Base-by-base conservation (phyloP, 2,113 vertebrate genomes). In the Indicator maculatus region DNA sequence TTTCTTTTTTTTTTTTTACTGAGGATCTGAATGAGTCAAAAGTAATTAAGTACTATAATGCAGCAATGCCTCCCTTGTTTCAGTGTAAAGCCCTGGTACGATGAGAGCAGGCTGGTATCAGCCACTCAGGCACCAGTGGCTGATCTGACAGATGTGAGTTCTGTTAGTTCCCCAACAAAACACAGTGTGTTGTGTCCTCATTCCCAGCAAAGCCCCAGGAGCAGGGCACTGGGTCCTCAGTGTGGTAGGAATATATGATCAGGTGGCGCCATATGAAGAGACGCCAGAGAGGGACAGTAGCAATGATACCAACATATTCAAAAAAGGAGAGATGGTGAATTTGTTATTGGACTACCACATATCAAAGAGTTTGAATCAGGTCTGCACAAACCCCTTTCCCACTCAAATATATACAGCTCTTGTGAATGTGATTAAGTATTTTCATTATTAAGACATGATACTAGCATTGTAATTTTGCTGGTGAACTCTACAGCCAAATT, bases 221-320 rank as follows among this genome's bases (percentile, higher is more conserved):
- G 61, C n/a, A 53, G 31, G 45, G 61, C 50, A 26, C 53, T 36
- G 53, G 63, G 15, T 30, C 38, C 55, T 53, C 71, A 6, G 36
- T 2, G 12, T 1, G 0, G 36, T 14, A n/a, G n/a, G 28, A 83
- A 6, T 1, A 4, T 6, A 21, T 8, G 30, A 6, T 7, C 16
- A 21, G 16, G n/a, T 26, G 21, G 31, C 56, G 55, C 38, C 5
- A 2, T 24, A 4, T 1, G 14, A 61, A 33, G 16, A 56, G 53
- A 59, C 73, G 66, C 33, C 26, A 17, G 44, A 39, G 60, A 59
- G 19, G 53, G 65, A 50, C 1, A 1, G 38, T 2, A 56, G 31
- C 65, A 58, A 41, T 0, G 2, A 44, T 7, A 41, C 9, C 30
- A n/a, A 38, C 2, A 3, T 6, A 58, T 19, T 16, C 17, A 31